Evolutionary conservation across 2,888 invertebrate genomes (phyloP).

Genomic region (Azorinus chamasolen): DNA sequence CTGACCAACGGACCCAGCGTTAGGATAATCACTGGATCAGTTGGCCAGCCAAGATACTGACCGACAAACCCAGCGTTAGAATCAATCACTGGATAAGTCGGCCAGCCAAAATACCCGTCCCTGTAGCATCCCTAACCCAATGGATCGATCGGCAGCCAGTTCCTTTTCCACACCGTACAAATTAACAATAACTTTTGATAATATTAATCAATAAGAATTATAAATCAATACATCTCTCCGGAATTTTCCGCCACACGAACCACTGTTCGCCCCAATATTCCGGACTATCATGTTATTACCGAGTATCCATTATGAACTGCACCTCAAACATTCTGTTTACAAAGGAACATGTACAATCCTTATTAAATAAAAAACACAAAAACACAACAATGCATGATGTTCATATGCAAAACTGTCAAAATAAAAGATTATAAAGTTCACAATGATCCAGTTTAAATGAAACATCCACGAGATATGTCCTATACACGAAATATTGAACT

Average conservation of each 20-base stretch:
- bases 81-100: background rate
- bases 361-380: too few species aligned
- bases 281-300: background rate
- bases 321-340: too few species aligned
- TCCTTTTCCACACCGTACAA: background rate
- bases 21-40: background rate
- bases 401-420: too few species aligned
- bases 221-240: background rate
- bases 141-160: background rate
- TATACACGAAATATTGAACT: too few species aligned
- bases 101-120: too few species aligned
- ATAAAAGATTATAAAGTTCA: too few species aligned
- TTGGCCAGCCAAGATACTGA: background rate
- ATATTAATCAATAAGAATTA: background rate
- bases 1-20: constrained; percentile 9
- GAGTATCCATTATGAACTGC: background rate
- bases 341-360: too few species aligned
- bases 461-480: too few species aligned
- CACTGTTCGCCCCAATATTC: constrained; percentile 12
- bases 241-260: constrained; percentile 22
- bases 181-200: background rate
- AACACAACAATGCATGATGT: too few species aligned
- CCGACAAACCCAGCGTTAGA: background rate
- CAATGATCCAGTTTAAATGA: too few species aligned
- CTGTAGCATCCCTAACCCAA: too few species aligned